Evolutionary conservation across 2,888 invertebrate genomes (phyloP), one percentile per base, ranked within the genome.

Genomic region (Dryocosmus kuriphilus): DNA sequence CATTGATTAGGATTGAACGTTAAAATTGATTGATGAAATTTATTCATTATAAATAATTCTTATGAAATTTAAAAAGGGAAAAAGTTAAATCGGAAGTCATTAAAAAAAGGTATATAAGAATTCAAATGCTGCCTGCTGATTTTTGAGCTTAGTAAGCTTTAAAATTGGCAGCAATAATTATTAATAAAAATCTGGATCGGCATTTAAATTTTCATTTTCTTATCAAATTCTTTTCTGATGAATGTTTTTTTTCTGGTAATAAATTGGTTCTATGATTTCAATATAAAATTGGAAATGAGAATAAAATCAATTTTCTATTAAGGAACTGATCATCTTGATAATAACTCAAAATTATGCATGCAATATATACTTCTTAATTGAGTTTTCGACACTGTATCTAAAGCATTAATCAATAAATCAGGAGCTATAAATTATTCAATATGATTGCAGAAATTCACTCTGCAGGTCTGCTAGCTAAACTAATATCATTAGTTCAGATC

Each of bases 401-500:
- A 41, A 41, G 38, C 22, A 24, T 24, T 2, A 24, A 24, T 80
- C 78, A 81, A 80, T 80, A 79, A 83, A 79, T 76, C 77, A 76
- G 78, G 79, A 79, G 80, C 77, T 38, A 75, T 71, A 77, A 82
- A 79, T 76, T 76, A 74, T 46, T 38, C 38, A 32, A 71, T 55
- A 38, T 76, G 77, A 79, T 79, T 73, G 32, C 63, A 71, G 75
- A 74, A 81, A 81, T 80, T 83, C 67, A 80, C 76, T 79, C 78
- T 77, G 65, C 61, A 30, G 81, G 84, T 82, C 84, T 83, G 82
- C 81, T 79, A 81, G 81, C 82, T 82, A 82, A 86, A 86, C 84
- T 86, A 86, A 86, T 86, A 80, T 81, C 79, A 81, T 83, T 83
- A 83, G 84, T 84, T 85, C 80, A 80, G 83, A 85, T 84, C 81